Evolutionary conservation across 2,113 vertebrate species (phyloP).

Genomic region (Gallinago undulata): DNA sequence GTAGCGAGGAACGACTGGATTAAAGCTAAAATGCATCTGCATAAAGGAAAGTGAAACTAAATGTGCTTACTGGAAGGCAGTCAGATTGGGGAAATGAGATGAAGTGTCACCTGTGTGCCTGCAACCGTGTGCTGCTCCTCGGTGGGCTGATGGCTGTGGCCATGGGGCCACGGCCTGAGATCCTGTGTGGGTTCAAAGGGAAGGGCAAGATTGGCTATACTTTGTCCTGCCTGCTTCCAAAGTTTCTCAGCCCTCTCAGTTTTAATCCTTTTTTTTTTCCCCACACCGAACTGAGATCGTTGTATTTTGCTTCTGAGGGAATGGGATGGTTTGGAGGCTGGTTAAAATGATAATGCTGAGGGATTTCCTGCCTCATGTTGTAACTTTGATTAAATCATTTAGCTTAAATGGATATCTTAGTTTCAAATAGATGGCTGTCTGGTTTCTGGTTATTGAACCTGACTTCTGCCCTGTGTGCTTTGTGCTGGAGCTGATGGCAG

Average conservation of each 20-base stretch:
- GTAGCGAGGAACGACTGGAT: not conserved
- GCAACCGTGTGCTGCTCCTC: not conserved
- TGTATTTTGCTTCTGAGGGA: not conserved
- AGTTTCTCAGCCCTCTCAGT: not conserved
- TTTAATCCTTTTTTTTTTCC: not conserved
- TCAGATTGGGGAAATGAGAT: accelerated
- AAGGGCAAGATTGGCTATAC: not conserved
- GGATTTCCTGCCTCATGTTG: not conserved
- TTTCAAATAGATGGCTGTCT: not conserved
- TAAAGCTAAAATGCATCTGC: not conserved
- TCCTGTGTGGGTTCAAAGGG: accelerated
- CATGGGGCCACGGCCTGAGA: not conserved
- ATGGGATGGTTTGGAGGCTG: not conserved
- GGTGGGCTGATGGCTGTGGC: accelerated
- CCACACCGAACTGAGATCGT: not conserved
- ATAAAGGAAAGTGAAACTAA: not conserved
- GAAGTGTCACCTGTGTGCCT: not conserved
- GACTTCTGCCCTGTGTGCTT: not conserved
- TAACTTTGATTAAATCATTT: not conserved
- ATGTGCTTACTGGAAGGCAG: accelerated
- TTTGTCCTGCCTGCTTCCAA: not conserved
- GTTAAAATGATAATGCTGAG: not conserved
- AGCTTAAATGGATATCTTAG: not conserved
- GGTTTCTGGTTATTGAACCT: not conserved
- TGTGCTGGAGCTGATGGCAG: not conserved